Percentiles rank a stretch among this genome's conserved stretches.
phyloP scores from a whole-genome alignment of 1,140 invertebrate species.

The Venustaconcha ellipsiformis region DNA sequence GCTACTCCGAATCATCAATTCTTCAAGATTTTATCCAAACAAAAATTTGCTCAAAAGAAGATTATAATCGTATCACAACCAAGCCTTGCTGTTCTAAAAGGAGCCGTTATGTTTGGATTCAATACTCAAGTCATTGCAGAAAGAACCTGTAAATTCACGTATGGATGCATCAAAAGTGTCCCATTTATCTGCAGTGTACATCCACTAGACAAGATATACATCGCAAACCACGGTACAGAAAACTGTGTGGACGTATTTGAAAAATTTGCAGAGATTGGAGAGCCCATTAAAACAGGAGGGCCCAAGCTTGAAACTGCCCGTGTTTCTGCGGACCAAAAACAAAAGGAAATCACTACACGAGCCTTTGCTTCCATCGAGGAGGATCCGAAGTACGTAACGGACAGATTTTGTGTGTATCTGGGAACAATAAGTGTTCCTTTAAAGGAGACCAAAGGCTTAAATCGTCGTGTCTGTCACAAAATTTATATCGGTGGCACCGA shows the following conservation, averaged over 20 bases:
- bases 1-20: conserved; percentile 15
- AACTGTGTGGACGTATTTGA: conserved; percentile 9
- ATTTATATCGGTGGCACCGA: conserved; percentile 16
- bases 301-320: neutral
- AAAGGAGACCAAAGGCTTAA: neutral
- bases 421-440: neutral
- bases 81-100: conserved; percentile 23
- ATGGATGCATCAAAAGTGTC: neutral
- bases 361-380: conserved; percentile 1
- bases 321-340: neutral
- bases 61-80: conserved; percentile 12
- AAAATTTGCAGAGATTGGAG: conserved; percentile 1
- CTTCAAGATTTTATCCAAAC: conserved; percentile 2
- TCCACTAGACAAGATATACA: neutral
- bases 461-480: neutral
- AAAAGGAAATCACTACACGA: neutral
- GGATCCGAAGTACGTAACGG: neutral
- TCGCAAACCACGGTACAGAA: neutral
- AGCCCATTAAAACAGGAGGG: neutral
- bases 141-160: conserved; percentile 8
- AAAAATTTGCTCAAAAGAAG: neutral
- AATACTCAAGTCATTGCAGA: neutral
- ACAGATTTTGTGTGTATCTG: neutral
- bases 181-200: conserved; percentile 3
- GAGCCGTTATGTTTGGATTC: conserved; percentile 23